A percentile compares a stretch with the other conserved stretches of the same genome.
Conservation (phyloP, 2,797 vertebrate genomes). For the Anolis apletophallus region DNA sequence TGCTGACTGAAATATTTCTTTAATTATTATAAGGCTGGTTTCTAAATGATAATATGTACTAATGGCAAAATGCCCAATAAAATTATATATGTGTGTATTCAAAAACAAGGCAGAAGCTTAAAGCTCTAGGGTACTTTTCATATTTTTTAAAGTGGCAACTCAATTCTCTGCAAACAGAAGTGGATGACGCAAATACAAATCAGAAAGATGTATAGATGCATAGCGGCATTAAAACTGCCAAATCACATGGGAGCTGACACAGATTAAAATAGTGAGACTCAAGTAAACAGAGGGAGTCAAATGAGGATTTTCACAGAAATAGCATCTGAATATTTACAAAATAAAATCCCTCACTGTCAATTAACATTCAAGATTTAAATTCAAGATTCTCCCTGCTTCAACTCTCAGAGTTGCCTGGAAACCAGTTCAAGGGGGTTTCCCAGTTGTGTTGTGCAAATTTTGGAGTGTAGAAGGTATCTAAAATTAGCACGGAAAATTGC, state of each 20-base stretch:
- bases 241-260: conserved; percentile 15
- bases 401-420: neutral
- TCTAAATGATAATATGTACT: conserved; percentile 15
- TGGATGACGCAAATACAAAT: neutral
- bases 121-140: neutral
- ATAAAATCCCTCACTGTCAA: too few species aligned
- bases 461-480: neutral
- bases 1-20: neutral
- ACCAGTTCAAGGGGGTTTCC: neutral
- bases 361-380: too few species aligned
- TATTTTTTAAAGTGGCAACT: neutral
- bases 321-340: neutral
- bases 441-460: neutral
- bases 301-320: neutral
- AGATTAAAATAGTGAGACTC: conserved; percentile 23
- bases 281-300: conserved; percentile 16
- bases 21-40: neutral
- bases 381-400: neutral
- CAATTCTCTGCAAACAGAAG: conserved; percentile 10
- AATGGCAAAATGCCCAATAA: conserved; percentile 8
- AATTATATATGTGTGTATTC: neutral
- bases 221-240: neutral
- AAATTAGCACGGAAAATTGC: too few species aligned
- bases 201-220: neutral
- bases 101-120: neutral